Base-by-base conservation (phyloP, 2,888 invertebrate genomes). In the Drosophila setosimentum region DNA sequence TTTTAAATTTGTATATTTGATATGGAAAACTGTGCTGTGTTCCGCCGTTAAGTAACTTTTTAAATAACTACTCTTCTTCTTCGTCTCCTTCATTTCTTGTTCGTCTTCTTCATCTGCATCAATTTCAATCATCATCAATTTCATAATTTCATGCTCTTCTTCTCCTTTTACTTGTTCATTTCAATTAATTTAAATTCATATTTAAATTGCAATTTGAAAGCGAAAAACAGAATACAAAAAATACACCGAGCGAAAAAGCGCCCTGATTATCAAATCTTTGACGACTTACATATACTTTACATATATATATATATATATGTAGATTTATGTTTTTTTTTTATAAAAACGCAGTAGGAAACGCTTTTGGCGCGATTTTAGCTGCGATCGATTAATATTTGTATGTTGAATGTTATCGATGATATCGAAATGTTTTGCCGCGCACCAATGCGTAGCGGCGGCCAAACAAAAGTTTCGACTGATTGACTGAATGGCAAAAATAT, bases 391-490 rank as follows among this genome's bases (percentile, higher is more conserved):
- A 50, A 55, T 57, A 50, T 49, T 42, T 33, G 18, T 37, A 50
- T 62, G 54, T 49, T 8, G 24, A 58, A 27, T 71, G 65, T 54
- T 72, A 72, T 71, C 72, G 73, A 60, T 66, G 35, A 11, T 63
- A 72, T 71, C 76, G 77, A 69, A 69, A 68, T 57, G n/a, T 66
- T 53, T 58, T 37, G 65, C 49, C 65, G 68, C 50, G 16, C 42
- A 54, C 60, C 40, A 45, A 53, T 51, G 27, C 57, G 59, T 35
- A 45, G 73, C 69, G 69, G 75, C 78, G 73, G 74, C 79, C 82
- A 73, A 86, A 91, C 91, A 89, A 92, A 88, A 89, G 91, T 91
- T 92, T 91, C 91, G 91, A 92, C 92, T 91, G 91, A 92, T 91
- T 92, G 91, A 92, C 91, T 92, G 91, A 92, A 91, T 91, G 91